These are phyloP conservation scores for Stenurella melanura DNA, from an alignment of 2,888 invertebrate genomes.

Conservation along the genomic window DNA sequence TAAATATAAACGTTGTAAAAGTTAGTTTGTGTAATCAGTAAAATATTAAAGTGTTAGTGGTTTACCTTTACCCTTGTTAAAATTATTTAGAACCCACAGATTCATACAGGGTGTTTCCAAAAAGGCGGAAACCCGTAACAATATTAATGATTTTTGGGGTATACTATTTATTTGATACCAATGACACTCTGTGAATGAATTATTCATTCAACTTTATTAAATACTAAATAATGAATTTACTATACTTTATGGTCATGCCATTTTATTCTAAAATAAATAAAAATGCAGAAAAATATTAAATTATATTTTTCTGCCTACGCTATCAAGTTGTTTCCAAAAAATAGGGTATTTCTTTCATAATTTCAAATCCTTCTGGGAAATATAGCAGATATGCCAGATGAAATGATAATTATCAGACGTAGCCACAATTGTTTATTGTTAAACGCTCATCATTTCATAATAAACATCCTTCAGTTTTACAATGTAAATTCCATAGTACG, in stretches of 20 bases:
- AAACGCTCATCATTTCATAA: neutral
- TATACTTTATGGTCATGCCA: neutral
- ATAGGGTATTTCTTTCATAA: neutral
- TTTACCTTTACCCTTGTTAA: no score
- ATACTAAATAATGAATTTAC: no score
- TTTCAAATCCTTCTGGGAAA: slow-evolving; percentile 12
- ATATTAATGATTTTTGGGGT: no score
- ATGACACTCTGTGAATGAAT: no score
- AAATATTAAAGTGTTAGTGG: no score
- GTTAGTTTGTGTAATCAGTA: no score
- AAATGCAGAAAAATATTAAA: neutral
- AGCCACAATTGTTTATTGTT: slow-evolving; percentile 9
- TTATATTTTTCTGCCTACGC: neutral
- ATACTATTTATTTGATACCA: no score
- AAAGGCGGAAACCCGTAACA: no score
- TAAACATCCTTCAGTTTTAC: slow-evolving; percentile 21
- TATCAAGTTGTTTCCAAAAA: neutral
- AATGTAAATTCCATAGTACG: slow-evolving; percentile 39
- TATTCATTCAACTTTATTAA: no score
- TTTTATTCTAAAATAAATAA: neutral
- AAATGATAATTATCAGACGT: slow-evolving; percentile 15
- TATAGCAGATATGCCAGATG: neutral
- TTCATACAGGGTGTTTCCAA: no score
- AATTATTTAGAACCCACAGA: no score
- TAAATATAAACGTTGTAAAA: no score